Percentiles rank a stretch among this genome's conserved stretches.
Evolutionary conservation across 2,888 invertebrate species (phyloP).

Genomic region (Dasypogon diadema): DNA sequence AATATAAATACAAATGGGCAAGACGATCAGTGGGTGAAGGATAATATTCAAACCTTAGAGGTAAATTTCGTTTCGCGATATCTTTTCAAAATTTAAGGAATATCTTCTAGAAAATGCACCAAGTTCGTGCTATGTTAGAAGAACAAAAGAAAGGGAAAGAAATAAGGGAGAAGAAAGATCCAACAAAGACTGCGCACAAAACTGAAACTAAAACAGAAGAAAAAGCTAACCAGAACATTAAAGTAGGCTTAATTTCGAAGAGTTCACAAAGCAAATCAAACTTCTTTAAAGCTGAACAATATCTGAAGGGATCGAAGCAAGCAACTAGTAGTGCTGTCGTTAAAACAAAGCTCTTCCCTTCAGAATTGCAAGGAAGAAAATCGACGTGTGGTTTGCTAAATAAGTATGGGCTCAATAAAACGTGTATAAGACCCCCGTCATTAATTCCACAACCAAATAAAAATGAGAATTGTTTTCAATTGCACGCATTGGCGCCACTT

Average conservation of each 20-base stretch:
- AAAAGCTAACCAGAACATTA: slow-evolving; percentile 15
- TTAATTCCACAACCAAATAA: slow-evolving; percentile 42
- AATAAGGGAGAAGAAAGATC: slow-evolving; percentile 50
- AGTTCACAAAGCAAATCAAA: slow-evolving; percentile 23
- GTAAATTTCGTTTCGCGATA: too few relatives aligned
- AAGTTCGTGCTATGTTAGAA: slow-evolving; percentile 55
- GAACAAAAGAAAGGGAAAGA: slow-evolving; percentile 56
- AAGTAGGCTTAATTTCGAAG: slow-evolving; percentile 2
- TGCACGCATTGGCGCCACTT: slow-evolving; percentile 50
- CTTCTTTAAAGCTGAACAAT: slow-evolving; percentile 17
- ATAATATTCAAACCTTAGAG: slow-evolving; percentile 57
- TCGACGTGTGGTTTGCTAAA: slow-evolving; percentile 51
- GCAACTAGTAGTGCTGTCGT: slow-evolving; percentile 25
- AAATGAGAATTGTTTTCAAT: slow-evolving; percentile 51
- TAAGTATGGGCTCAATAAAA: slow-evolving; percentile 55
- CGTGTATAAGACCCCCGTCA: slow-evolving; percentile 54
- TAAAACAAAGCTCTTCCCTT: slow-evolving; percentile 45
- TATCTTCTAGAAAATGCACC: slow-evolving; percentile 58
- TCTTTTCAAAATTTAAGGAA: too few relatives aligned
- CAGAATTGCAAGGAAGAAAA: slow-evolving; percentile 43
- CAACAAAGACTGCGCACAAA: background rate
- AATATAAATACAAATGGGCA: slow-evolving; percentile 52
- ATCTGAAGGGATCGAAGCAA: slow-evolving; percentile 13
- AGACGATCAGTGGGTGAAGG: slow-evolving; percentile 57
- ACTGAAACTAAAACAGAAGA: slow-evolving; percentile 5